These are phyloP conservation scores for Pelosia muscerda DNA, from an alignment of 2,888 invertebrate genomes.

Conservation along the genomic window DNA sequence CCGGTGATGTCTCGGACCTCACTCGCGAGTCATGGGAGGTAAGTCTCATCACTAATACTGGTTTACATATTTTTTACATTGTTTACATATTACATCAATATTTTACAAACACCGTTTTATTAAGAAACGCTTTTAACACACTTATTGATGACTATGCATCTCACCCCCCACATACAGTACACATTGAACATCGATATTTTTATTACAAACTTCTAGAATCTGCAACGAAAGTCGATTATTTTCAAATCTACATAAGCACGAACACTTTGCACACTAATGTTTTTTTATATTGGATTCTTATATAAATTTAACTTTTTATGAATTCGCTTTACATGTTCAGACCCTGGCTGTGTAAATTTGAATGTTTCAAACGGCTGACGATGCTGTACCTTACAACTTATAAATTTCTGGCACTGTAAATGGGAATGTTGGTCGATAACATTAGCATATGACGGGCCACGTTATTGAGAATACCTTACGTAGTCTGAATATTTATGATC, in stretches of 20 bases:
- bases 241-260: slow-evolving; percentile 11
- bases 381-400: slow-evolving; percentile 14
- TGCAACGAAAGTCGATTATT: background rate
- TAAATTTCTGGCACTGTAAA: slow-evolving; percentile 47
- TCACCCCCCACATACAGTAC: slow-evolving; percentile 81
- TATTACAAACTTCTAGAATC: slow-evolving; percentile 36
- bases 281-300: background rate
- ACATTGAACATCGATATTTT: slow-evolving; percentile 75
- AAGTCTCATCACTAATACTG: slow-evolving; percentile 72
- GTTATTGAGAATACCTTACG: slow-evolving; percentile 43
- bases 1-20: slow-evolving; percentile 92
- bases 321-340: slow-evolving; percentile 5
- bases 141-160: slow-evolving; percentile 66
- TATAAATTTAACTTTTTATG: background rate
- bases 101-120: slow-evolving; percentile 59
- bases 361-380: background rate
- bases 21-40: slow-evolving; percentile 98
- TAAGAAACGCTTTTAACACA: slow-evolving; percentile 70
- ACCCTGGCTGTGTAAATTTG: slow-evolving; percentile 7
- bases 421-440: slow-evolving; percentile 45
- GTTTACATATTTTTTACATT: slow-evolving; percentile 16
- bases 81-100: slow-evolving; percentile 33
- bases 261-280: background rate
- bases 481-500: slow-evolving; percentile 58
- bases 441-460: slow-evolving; percentile 46